These are phyloP conservation scores for Anseranas semipalmata DNA, from an alignment of 2,113 vertebrate genomes.

Conservation along the genomic window DNA sequence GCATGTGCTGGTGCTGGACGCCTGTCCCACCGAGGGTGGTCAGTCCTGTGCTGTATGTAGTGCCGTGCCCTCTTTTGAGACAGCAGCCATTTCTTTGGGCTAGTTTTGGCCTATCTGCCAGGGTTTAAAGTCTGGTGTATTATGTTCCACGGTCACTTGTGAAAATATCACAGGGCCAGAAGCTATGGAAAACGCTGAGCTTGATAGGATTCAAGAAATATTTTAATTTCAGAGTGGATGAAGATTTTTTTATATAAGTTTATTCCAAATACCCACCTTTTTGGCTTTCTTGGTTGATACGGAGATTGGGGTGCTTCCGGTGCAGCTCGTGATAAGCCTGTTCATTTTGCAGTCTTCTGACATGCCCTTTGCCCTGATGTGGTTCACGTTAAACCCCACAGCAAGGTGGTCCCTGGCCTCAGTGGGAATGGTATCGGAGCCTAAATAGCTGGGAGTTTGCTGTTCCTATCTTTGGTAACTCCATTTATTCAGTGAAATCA, in stretches of 20 bases:
- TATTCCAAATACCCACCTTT: not conserved
- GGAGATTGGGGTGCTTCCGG: not conserved
- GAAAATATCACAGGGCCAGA: not conserved
- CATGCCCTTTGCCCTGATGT: accelerated
- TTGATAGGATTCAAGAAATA: not conserved
- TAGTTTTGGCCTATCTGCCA: not conserved
- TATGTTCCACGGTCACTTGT: not conserved
- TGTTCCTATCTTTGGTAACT: not conserved
- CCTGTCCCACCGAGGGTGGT: too few relatives aligned
- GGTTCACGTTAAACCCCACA: not conserved
- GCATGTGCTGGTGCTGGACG: not conserved
- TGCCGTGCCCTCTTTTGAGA: not conserved
- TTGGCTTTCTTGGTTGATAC: not conserved
- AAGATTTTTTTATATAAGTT: not conserved
- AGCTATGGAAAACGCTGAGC: not conserved
- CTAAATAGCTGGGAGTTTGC: not conserved
- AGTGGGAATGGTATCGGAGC: accelerated
- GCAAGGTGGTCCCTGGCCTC: not conserved
- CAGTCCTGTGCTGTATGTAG: not conserved
- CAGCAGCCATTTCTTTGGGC: not conserved
- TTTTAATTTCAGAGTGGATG: not conserved
- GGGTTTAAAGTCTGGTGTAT: not conserved
- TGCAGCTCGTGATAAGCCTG: accelerated
- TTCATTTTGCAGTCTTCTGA: not conserved
- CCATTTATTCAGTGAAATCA: not conserved